Base-by-base conservation (phyloP, 2,797 vertebrate genomes). In the Pantherophis alleghaniensis region DNA sequence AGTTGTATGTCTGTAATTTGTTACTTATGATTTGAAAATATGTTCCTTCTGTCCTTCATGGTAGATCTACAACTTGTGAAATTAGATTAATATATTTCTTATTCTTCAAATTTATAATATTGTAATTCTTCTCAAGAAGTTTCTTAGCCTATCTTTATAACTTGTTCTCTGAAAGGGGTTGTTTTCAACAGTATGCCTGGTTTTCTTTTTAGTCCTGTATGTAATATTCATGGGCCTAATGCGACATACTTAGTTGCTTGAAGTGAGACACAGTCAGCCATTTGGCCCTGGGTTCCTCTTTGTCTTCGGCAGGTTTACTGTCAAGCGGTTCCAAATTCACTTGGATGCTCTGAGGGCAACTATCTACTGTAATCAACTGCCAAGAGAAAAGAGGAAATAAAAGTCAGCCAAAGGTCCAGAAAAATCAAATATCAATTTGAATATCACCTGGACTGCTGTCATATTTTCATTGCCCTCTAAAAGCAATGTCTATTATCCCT, bases 191-290 rank as follows among this genome's bases (percentile, higher is more conserved):
- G 4, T 18, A 18, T 57, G 61, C 6, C 6, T 89, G 37, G 89
- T 89, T 86, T 13, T 37, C 0, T 32, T 53, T 42, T 42, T 94
- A 74, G 37, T 92, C 47, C 91, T 24, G 28, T 51, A 51, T n/a
- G 66, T 32, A 74, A 56, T 32, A 1, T 6, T n/a, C 59, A 51
- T n/a, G 57, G 3, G 7, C 9, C 95, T 79, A 91, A 59, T 37
- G 10, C 57, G 94, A 95, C 99, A 94, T 98, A 99, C 99, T 98
- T 96, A 99, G 98, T 96, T 99, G 98, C 96, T 95, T 98, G 95
- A 98, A 98, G 96, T 97, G 98, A 96, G 98, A 97, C 91, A 98
- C 98, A 0, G 98, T 98, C 22, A 98, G 98, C 98, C 98, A 98
- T 94, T 97, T 98, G 90, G 98, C 98, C 93, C 94, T 95, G 22